These are phyloP conservation scores for Eudyptes chrysolophus DNA, from an alignment of 2,113 vertebrate genomes.

Conservation along the genomic window DNA sequence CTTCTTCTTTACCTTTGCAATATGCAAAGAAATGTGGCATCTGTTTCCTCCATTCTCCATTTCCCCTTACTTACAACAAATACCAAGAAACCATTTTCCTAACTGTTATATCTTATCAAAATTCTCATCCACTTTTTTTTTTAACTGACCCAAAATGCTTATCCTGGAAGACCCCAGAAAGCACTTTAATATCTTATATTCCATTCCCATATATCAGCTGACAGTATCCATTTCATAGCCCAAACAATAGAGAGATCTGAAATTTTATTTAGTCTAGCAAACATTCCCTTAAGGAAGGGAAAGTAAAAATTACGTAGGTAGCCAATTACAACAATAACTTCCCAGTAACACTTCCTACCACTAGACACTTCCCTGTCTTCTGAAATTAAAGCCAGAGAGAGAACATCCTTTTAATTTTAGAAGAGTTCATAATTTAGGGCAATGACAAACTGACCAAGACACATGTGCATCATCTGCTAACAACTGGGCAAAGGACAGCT, in stretches of 20 bases:
- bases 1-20: background rate
- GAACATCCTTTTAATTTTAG: background rate
- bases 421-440: background rate
- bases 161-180: background rate
- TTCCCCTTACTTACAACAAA: background rate
- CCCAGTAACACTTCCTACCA: background rate
- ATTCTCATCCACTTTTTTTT: background rate
- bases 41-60: background rate
- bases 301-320: background rate
- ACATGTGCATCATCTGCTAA: background rate
- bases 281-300: slow-evolving; percentile 7
- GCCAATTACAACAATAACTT: background rate
- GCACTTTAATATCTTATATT: background rate
- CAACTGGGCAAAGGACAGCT: background rate
- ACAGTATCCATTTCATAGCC: slow-evolving; percentile 6
- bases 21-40: background rate
- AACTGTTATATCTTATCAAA: background rate
- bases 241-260: slow-evolving; percentile 33
- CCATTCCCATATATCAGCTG: background rate
- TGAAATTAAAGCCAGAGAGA: background rate
- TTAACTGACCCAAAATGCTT: background rate
- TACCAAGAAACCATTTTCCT: background rate
- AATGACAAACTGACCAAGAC: background rate
- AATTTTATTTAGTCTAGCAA: slow-evolving; percentile 56
- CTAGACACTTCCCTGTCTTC: background rate